Conservation (phyloP, 2,113 vertebrate species). For the Micronycteris hirsuta region DNA sequence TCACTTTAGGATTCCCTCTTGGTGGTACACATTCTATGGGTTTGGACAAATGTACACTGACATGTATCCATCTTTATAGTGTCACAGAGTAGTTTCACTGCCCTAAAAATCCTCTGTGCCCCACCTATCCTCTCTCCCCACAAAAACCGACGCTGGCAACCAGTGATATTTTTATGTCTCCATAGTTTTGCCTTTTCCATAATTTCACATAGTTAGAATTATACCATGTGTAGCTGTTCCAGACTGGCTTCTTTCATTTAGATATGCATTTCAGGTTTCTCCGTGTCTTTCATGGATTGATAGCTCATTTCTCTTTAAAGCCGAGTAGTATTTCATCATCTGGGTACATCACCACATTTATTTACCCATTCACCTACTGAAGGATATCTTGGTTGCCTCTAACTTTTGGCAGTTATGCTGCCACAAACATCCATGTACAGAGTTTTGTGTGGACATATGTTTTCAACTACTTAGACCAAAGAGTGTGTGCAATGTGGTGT, state of each 20-base stretch:
- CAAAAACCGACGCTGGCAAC: neutral
- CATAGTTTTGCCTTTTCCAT: neutral
- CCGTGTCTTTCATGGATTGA: neutral
- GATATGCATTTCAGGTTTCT: neutral
- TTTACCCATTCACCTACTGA: neutral
- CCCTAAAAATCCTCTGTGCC: neutral
- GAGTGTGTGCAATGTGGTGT: neutral
- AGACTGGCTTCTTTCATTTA: neutral
- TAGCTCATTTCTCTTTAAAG: neutral
- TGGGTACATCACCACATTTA: neutral
- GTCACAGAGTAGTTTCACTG: neutral
- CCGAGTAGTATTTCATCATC: neutral
- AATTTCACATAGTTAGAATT: neutral
- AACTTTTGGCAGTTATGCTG: neutral
- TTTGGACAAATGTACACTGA: neutral
- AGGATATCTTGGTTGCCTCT: neutral
- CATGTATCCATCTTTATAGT: neutral
- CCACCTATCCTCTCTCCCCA: neutral
- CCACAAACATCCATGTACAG: neutral
- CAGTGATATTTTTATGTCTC: neutral
- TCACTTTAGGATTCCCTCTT: neutral
- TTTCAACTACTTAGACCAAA: neutral
- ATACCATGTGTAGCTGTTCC: neutral
- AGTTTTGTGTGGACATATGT: neutral
- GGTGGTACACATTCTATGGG: neutral